Conservation (phyloP, 2,888 invertebrate species). For the Taphrorychus bicolor region DNA sequence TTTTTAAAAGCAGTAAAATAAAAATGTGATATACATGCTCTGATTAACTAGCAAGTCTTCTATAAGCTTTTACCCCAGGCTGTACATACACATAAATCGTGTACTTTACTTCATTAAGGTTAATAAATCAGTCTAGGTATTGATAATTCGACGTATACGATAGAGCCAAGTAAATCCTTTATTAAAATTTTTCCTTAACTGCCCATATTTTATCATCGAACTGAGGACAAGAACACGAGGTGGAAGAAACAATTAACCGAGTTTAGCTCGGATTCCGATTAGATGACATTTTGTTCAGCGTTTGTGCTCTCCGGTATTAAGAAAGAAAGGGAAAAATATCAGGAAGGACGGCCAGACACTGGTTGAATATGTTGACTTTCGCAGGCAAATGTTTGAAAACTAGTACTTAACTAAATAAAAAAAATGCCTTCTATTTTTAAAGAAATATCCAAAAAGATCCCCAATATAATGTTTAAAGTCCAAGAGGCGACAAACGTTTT, state of each 20-base stretch:
- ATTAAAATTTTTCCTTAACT: not conserved
- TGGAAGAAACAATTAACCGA: constrained; percentile 28
- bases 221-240: not conserved
- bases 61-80: not conserved
- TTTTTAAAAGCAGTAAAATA: too few species aligned
- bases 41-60: too few species aligned
- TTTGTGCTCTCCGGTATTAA: constrained; percentile 34
- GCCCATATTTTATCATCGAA: not conserved
- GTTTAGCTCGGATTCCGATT: constrained; percentile 34
- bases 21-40: too few species aligned
- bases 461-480: too few species aligned
- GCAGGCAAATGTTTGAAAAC: too few species aligned
- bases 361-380: constrained; percentile 36
- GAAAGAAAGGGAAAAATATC: constrained; percentile 34
- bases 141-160: not conserved
- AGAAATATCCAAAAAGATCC: too few species aligned
- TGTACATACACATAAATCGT: not conserved
- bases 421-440: too few species aligned
- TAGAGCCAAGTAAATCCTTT: not conserved
- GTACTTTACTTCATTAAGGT: not conserved
- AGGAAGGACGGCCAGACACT: constrained; percentile 33
- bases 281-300: constrained; percentile 34
- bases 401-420: too few species aligned
- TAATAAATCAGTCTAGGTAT: not conserved
- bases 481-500: too few species aligned